phyloP scores from a whole-genome alignment of 2,888 invertebrate genomes.

The Seira musarum region DNA sequence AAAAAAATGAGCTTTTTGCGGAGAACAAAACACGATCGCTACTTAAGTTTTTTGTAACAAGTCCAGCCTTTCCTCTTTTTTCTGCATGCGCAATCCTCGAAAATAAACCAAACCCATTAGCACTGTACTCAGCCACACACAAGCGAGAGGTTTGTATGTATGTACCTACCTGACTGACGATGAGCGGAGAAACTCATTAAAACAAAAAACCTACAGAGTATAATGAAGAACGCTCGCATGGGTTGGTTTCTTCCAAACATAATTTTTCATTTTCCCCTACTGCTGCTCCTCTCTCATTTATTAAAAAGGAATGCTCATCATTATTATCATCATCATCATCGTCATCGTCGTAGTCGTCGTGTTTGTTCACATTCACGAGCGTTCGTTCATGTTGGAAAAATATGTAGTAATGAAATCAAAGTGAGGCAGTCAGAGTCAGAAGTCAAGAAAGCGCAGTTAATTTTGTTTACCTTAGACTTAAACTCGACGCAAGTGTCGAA shows the following conservation, averaged over 20 bases:
- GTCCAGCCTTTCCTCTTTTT: slow-evolving; percentile 57
- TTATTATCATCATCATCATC: slow-evolving; percentile 49
- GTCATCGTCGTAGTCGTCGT: no score
- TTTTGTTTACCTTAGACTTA: background rate
- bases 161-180: background rate
- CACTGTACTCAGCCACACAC: slow-evolving; percentile 54
- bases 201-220: slow-evolving; percentile 37
- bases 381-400: background rate
- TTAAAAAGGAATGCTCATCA: slow-evolving; percentile 43
- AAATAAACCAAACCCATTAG: slow-evolving; percentile 58
- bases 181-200: slow-evolving; percentile 32
- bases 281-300: slow-evolving; percentile 22
- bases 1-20: slow-evolving; percentile 3
- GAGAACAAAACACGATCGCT: slow-evolving; percentile 14
- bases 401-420: background rate
- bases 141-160: slow-evolving; percentile 30
- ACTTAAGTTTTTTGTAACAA: slow-evolving; percentile 24
- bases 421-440: background rate
- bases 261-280: background rate
- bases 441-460: background rate
- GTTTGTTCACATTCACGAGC: no score
- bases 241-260: background rate
- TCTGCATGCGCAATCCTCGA: slow-evolving; percentile 53
- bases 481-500: slow-evolving; percentile 43
- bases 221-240: background rate